Conservation (phyloP, 2,888 invertebrate genomes). For the Latrodectus elegans region DNA sequence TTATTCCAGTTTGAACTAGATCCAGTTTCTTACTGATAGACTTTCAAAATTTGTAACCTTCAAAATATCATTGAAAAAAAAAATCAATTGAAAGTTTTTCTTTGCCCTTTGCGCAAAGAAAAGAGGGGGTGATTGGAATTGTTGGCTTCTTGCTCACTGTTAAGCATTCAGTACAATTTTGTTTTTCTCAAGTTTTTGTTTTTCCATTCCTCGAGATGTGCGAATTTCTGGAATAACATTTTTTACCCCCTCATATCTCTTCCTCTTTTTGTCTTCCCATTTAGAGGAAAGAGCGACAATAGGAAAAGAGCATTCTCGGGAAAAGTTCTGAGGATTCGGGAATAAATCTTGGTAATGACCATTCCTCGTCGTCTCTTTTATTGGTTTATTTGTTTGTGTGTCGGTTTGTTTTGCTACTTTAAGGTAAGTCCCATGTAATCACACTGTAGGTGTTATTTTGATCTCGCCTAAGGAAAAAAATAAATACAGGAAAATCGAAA, state of each 20-base stretch:
- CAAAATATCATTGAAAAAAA: not conserved
- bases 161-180: not conserved
- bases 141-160: not conserved
- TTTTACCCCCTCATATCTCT: not conserved
- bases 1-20: too few species aligned
- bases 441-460: slow-evolving; percentile 34
- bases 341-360: slow-evolving; percentile 43
- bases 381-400: slow-evolving; percentile 21
- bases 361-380: not conserved
- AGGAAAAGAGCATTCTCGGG: slow-evolving; percentile 17
- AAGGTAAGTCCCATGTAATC: slow-evolving; percentile 19
- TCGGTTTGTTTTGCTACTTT: slow-evolving; percentile 27
- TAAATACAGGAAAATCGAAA: not conserved
- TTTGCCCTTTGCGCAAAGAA: not conserved
- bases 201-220: not conserved
- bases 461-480: not conserved
- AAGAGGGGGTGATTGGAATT: not conserved
- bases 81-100: not conserved
- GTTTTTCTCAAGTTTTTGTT: not conserved
- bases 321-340: slow-evolving; percentile 17
- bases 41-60: not conserved
- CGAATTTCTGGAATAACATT: not conserved
- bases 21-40: too few species aligned
- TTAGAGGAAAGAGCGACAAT: slow-evolving; percentile 29
- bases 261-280: slow-evolving; percentile 4